Base-by-base conservation (phyloP, 2,888 invertebrate species). In the Drepanosiphum platanoidis region DNA sequence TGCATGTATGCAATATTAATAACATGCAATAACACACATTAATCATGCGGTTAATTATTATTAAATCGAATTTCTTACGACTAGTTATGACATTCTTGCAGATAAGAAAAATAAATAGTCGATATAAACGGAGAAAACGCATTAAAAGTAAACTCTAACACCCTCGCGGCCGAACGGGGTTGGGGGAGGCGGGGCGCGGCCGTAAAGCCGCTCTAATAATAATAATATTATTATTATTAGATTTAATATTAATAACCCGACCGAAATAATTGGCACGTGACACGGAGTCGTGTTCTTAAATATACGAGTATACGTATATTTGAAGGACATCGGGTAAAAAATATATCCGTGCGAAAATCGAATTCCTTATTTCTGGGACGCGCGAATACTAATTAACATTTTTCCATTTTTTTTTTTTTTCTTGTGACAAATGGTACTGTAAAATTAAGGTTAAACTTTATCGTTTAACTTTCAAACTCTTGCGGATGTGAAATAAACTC, bases 381-480 rank as follows among this genome's bases (percentile, higher is more conserved):
- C 22, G 11, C 27, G 66, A 34, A 68, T 66, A 34, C 68, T 79
- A 79, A 66, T 66, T 66, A 78, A 79, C 15, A 27, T 68, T 68
- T 79, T 78, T 61, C n/a, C n/a, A n/a, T n/a, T n/a, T n/a, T n/a
- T n/a, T n/a, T n/a, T n/a, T 42, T 42, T 42, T 42, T 42, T 42
- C 11, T 46, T 77, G 27, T 68, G 79, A 78, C 79, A 79, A 79
- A 79, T 34, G 66, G 66, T 79, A 32, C n/a, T 15, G 66, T 66
- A 32, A 66, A 77, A 77, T 46, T 32, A 52, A 32, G n/a, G 46
- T 74, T 74, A n/a, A 77, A 77, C 66, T 79, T 79, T 79, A 79
- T 66, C 79, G 79, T 79, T 79, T 68, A 66, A 79, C 66, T 79
- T 66, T 66, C n/a, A n/a, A 78, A 79, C 42, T 79, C 64, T 79